phyloP scores from a whole-genome alignment of 2,113 vertebrate species.

The Megaleporinus macrocephalus region DNA sequence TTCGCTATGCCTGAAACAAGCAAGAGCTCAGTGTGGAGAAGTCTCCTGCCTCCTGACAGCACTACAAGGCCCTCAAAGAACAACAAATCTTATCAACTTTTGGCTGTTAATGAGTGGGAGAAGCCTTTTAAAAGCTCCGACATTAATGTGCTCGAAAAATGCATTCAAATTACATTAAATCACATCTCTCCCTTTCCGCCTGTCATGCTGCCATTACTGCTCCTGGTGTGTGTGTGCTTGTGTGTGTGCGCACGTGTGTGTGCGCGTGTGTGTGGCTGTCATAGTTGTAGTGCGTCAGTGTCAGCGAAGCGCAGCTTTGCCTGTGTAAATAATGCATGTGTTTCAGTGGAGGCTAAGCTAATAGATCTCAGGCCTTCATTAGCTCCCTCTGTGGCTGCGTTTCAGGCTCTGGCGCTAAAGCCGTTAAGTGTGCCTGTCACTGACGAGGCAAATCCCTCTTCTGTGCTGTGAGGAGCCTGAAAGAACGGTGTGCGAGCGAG shows the following conservation, averaged over 20 bases:
- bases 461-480: constrained; percentile 40
- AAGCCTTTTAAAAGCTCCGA: constrained; percentile 51
- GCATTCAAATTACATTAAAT: constrained; percentile 56
- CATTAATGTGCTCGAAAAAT: constrained; percentile 51
- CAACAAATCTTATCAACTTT: constrained; percentile 47
- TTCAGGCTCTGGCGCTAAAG: constrained; percentile 61
- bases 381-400: constrained; percentile 62
- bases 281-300: constrained; percentile 49
- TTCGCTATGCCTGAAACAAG: constrained; percentile 28
- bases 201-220: constrained; percentile 54
- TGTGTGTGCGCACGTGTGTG: constrained; percentile 17
- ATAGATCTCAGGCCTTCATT: constrained; percentile 66
- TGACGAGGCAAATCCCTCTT: constrained; percentile 59
- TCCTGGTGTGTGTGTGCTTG: constrained; percentile 1
- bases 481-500: constrained; percentile 16
- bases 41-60: constrained; percentile 37
- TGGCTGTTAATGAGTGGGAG: constrained; percentile 42
- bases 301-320: constrained; percentile 59
- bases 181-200: constrained; percentile 38
- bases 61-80: constrained; percentile 48
- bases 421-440: constrained; percentile 67
- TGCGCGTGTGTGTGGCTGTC: constrained; percentile 42
- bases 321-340: constrained; percentile 70
- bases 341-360: constrained; percentile 65
- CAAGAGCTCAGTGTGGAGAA: constrained; percentile 26